Base-by-base conservation (phyloP, 1,140 invertebrate genomes). In the Nasonia giraulti region DNA sequence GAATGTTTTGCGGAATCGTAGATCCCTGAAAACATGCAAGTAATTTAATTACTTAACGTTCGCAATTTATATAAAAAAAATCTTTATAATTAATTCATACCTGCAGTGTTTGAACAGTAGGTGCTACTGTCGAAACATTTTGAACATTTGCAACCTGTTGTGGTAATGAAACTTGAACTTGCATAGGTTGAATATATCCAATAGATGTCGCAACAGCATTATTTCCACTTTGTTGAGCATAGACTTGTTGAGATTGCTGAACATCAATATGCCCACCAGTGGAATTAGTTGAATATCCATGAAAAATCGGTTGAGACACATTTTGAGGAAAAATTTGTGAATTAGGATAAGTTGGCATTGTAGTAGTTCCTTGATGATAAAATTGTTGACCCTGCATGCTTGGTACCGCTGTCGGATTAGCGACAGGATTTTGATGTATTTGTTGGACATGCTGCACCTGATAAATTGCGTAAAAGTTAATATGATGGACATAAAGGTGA, bases 261-360 rank as follows among this genome's bases (percentile, higher is more conserved):
- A 92, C 91, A 27, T 93, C 92, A 0, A 92, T 89, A 44, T 91
- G 90, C 4, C 88, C 88, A 4, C 91, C 78, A 17, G 91, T 88
- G 85, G 88, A 90, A 2, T 88, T 87, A 11, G 91, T 90, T 2
- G 90, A 80, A 78, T 90, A 91, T 0, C 87, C 86, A n/a, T 91
- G 93, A 88, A 91, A 92, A 83, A 94, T 71, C 17, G 76, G 92
- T 85, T 94, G 93, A 31, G 93, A 78, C n/a, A 92, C 89, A 78
- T 90, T 91, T 74, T 91, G 91, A 20, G 91, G 91, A 80, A 90
- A 92, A 8, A 92, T 85, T 33, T 90, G 80, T 0, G 89, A 75
- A 20, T 86, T 80, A 0, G 84, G 87, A 23, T 90, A 92, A 10
- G 90, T 85, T 2, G 87, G 37, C 71, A 83, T 89, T 80, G 89